Evolutionary conservation across 1,140 invertebrate genomes (phyloP).

Genomic region (Rhagoletis pomonella): DNA sequence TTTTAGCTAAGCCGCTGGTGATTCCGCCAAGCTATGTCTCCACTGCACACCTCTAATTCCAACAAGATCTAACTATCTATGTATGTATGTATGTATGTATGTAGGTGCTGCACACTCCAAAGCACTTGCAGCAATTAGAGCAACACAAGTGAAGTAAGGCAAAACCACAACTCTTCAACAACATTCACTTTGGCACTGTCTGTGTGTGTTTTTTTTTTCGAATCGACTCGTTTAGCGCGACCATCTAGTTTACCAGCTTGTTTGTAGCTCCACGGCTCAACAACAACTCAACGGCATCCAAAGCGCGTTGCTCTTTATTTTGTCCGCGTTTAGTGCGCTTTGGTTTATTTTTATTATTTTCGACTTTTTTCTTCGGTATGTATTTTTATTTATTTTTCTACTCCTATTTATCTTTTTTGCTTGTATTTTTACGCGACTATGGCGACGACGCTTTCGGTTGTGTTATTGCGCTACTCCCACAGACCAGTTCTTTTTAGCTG

Average conservation of each 20-base stretch:
- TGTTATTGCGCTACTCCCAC: background rate
- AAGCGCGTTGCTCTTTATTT: slow-evolving; percentile 28
- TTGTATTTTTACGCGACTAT: background rate
- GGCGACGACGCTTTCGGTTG: background rate
- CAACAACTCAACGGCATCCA: slow-evolving; percentile 27
- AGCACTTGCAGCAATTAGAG: slow-evolving; percentile 42
- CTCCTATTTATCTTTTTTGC: slow-evolving; percentile 15
- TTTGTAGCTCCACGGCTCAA: background rate
- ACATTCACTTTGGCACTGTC: slow-evolving; percentile 17
- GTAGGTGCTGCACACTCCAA: slow-evolving; percentile 11
- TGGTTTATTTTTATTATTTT: slow-evolving; percentile 24
- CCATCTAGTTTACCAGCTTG: slow-evolving; percentile 24
- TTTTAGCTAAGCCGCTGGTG: background rate
- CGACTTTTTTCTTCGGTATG: background rate
- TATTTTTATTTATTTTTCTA: background rate
- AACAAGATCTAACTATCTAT: background rate
- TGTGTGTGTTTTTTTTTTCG: background rate
- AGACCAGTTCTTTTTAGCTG: slow-evolving; percentile 25
- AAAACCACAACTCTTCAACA: slow-evolving; percentile 25
- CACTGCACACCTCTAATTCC: background rate
- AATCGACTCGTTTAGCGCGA: background rate
- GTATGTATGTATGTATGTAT: background rate
- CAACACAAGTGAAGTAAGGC: slow-evolving; percentile 1
- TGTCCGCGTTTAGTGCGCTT: background rate
- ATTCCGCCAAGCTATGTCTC: background rate